Evolutionary conservation across 2,888 invertebrate species (phyloP).

Genomic region (Taphrorychus bicolor): DNA sequence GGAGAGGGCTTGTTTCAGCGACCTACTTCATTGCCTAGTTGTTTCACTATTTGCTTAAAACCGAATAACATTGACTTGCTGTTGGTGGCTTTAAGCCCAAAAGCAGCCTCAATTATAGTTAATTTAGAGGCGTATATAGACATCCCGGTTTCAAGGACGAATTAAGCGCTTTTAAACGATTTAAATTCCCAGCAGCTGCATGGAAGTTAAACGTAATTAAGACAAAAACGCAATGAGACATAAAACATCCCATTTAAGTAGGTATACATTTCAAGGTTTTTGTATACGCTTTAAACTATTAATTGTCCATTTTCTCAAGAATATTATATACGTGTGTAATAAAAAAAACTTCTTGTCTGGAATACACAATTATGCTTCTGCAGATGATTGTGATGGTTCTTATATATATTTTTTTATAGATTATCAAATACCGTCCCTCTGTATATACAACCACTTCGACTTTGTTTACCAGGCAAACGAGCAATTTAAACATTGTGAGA

Average conservation of each 20-base stretch:
- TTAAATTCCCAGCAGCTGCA: constrained; percentile 4
- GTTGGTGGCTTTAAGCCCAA: neutral
- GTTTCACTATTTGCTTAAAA: neutral
- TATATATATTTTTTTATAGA: neutral
- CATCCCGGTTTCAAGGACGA: constrained; percentile 5
- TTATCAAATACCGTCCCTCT: neutral
- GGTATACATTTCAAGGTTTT: neutral
- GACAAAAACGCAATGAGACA: neutral
- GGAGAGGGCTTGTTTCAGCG: no score
- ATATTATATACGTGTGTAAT: no score
- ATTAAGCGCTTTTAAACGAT: constrained; percentile 5
- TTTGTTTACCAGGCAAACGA: constrained; percentile 14
- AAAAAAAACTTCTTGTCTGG: no score
- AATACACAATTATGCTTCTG: no score
- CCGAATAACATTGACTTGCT: no score
- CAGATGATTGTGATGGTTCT: neutral
- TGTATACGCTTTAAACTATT: no score
- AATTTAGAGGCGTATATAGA: constrained; percentile 11
- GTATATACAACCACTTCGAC: constrained; percentile 2
- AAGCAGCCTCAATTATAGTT: neutral
- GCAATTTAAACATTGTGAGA: constrained; percentile 16
- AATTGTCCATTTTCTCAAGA: no score
- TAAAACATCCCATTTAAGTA: neutral
- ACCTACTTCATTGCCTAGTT: no score
- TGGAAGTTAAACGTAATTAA: neutral